A percentile compares a stretch with the other conserved stretches of the same genome.
Evolutionary conservation across 2,888 invertebrate species (phyloP).

Genomic region (Drosophila incognita): DNA sequence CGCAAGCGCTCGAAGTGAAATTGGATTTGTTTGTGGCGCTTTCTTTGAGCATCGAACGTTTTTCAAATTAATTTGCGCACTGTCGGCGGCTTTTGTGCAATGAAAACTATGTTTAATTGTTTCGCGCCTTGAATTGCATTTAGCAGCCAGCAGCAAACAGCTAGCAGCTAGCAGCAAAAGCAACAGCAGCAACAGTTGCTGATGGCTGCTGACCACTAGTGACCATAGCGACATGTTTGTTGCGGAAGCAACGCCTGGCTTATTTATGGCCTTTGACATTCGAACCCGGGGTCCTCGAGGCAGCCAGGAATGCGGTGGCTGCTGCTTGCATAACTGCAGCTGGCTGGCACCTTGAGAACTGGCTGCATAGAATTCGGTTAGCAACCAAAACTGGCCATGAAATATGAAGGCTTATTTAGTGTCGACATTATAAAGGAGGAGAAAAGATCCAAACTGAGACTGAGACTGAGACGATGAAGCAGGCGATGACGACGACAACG

Average conservation of each 20-base stretch:
- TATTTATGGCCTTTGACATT: conserved; percentile 79
- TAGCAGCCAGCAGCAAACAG: conserved; percentile 12
- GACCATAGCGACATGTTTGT: conserved; percentile 39
- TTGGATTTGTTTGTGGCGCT: conserved; percentile 79
- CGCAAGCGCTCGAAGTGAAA: conserved; percentile 65
- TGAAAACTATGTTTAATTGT: conserved; percentile 82
- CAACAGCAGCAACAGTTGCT: conserved; percentile 43
- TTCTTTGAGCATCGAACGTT: conserved; percentile 60
- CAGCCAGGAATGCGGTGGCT: conserved; percentile 65
- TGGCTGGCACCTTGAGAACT: conserved; percentile 41
- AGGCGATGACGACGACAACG: no score
- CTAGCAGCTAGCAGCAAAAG: conserved; percentile 2
- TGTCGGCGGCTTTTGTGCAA: conserved; percentile 76
- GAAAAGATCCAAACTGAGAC: conserved; percentile 6
- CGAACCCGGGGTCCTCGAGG: conserved; percentile 52
- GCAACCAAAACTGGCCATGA: conserved; percentile 64
- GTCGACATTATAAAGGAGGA: conserved; percentile 63
- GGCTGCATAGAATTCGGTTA: conserved; percentile 77
- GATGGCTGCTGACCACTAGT: conserved; percentile 27
- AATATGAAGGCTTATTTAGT: conserved; percentile 81
- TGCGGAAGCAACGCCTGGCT: conserved; percentile 53
- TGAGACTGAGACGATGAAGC: conserved; percentile 16
- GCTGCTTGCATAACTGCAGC: conserved; percentile 64
- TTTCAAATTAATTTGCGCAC: conserved; percentile 74
- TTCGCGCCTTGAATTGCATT: conserved; percentile 74